Percentiles rank a stretch among this genome's conserved stretches.
These are phyloP conservation scores for Perca fluviatilis DNA, from an alignment of 2,113 vertebrate genomes.

Conservation along the genomic window DNA sequence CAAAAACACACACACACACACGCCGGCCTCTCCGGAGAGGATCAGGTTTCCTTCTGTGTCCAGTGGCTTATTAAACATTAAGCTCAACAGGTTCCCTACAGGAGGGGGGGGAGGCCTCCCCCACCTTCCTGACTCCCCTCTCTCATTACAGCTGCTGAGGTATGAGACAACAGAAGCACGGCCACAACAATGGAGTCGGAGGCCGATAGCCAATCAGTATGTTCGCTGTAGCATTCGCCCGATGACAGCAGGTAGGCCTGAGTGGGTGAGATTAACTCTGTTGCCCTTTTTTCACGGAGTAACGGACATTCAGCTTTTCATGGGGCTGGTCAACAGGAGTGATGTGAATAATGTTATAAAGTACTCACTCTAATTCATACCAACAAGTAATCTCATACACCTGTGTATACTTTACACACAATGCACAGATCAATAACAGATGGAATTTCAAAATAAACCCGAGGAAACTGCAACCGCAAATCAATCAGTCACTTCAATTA, in stretches of 20 bases:
- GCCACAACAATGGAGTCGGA: constrained; percentile 56
- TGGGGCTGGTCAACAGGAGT: not conserved
- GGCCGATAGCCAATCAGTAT: constrained; percentile 57
- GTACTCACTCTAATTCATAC: not conserved
- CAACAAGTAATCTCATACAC: not conserved
- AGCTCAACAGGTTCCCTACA: constrained; percentile 71
- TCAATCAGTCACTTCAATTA: not conserved
- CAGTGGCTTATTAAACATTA: constrained; percentile 78
- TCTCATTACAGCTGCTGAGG: constrained; percentile 74
- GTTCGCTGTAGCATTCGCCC: constrained; percentile 33
- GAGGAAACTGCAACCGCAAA: not conserved
- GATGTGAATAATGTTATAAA: not conserved
- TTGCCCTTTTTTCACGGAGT: not conserved
- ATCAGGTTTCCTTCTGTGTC: constrained; percentile 66
- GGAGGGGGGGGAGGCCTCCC: constrained; percentile 39
- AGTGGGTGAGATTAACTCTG: constrained; percentile 36
- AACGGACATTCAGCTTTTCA: constrained; percentile 22
- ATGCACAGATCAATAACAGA: not conserved
- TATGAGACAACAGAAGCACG: constrained; percentile 65
- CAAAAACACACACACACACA: constrained; percentile 31
- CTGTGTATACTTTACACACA: not conserved
- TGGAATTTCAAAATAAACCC: not conserved
- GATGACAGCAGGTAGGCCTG: constrained; percentile 68
- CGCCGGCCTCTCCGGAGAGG: constrained; percentile 49
- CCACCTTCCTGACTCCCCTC: constrained; percentile 46